These are phyloP conservation scores for Anthopleura sola DNA, from an alignment of 64 coral and sea anemone genomes.

Conservation along the genomic window DNA sequence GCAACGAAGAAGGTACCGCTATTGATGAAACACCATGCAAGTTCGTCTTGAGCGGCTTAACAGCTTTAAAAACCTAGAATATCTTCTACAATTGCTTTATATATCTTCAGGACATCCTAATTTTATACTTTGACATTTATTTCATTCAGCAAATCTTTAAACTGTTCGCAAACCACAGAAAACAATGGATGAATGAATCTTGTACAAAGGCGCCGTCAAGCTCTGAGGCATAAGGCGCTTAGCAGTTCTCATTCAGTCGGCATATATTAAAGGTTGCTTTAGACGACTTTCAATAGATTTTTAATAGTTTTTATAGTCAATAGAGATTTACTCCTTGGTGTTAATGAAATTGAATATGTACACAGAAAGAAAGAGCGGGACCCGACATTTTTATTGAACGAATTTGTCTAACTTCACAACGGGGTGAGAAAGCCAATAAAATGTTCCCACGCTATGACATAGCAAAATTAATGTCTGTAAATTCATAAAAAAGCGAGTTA, in stretches of 20 bases:
- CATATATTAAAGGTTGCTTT: background rate
- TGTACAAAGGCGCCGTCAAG: background rate
- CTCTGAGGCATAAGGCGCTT: background rate
- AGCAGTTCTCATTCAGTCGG: background rate
- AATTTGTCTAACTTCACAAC: background rate
- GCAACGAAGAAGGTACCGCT: background rate
- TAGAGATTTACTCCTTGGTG: background rate
- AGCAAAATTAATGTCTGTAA: background rate
- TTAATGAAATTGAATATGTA: conserved; percentile 2
- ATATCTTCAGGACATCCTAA: background rate
- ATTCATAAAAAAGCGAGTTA: background rate
- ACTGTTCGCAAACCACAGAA: background rate
- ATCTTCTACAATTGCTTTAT: too few relatives aligned
- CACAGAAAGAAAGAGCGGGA: background rate
- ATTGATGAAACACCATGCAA: background rate
- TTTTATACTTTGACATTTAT: background rate
- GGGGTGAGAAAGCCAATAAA: background rate
- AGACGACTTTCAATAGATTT: background rate
- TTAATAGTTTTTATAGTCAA: background rate
- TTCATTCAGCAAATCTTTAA: background rate
- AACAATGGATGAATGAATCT: background rate
- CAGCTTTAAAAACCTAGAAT: background rate
- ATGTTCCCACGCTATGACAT: background rate
- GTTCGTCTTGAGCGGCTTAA: too few relatives aligned
- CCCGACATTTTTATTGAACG: background rate